phyloP scores from a whole-genome alignment of 2,113 vertebrate species.

The Eira barbara region DNA sequence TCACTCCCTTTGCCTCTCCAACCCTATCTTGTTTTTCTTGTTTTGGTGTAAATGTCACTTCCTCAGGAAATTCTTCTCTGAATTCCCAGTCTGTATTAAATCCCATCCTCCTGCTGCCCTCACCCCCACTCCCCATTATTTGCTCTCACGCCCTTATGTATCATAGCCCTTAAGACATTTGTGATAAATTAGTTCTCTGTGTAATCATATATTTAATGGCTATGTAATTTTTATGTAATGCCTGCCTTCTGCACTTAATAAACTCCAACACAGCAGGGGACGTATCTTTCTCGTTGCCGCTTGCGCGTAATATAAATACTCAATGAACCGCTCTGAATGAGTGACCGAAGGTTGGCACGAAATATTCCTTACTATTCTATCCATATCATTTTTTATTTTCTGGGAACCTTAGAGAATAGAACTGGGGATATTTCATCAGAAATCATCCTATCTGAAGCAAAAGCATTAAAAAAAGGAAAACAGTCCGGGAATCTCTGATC shows the following conservation, averaged over 20 bases:
- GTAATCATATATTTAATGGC: neutral
- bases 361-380: neutral
- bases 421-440: neutral
- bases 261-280: neutral
- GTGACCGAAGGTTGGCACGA: neutral
- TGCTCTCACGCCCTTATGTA: neutral
- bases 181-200: neutral
- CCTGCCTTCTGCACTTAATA: neutral
- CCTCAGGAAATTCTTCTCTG: neutral
- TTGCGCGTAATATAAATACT: neutral
- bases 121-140: neutral
- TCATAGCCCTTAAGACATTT: neutral
- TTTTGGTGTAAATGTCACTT: neutral
- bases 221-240: neutral
- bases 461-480: neutral
- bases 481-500: neutral
- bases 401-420: neutral
- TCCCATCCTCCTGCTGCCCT: neutral
- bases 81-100: neutral
- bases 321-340: neutral
- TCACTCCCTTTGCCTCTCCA: neutral
- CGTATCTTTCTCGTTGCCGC: neutral
- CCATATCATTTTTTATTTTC: neutral
- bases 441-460: neutral
- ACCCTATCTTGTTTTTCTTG: neutral